Conservation (phyloP, 2,797 vertebrate species). For the Sebastes minor region DNA sequence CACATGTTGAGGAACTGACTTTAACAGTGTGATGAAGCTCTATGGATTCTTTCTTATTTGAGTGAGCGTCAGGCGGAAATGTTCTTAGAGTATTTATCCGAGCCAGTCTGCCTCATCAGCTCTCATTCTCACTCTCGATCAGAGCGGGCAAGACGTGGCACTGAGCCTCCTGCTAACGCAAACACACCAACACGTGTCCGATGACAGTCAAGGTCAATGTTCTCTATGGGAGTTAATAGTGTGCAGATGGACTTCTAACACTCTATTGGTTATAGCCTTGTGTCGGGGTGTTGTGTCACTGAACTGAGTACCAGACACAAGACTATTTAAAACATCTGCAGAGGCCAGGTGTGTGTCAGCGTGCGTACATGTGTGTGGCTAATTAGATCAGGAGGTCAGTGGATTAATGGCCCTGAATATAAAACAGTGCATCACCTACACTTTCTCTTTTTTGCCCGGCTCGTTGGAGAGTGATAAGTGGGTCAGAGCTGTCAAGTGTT, state of each 20-base stretch:
- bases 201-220: conserved; percentile 39
- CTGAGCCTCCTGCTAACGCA: conserved; percentile 37
- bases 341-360: conserved; percentile 6
- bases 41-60: conserved; percentile 8
- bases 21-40: conserved; percentile 28
- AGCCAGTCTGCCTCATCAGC: conserved; percentile 47
- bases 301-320: background rate
- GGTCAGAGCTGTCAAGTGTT: conserved; percentile 42
- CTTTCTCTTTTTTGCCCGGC: conserved; percentile 16
- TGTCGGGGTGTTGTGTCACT: conserved; percentile 9
- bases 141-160: conserved; percentile 51
- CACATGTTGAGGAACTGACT: conserved; percentile 8
- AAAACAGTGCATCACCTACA: conserved; percentile 42
- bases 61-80: conserved; percentile 23
- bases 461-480: conserved; percentile 36
- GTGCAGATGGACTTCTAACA: conserved; percentile 61
- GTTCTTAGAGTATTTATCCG: conserved; percentile 60
- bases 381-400: conserved; percentile 60
- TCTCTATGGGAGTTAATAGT: conserved; percentile 44
- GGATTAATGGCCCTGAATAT: conserved; percentile 59
- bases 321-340: conserved; percentile 35
- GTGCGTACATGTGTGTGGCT: conserved; percentile 19
- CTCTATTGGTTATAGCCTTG: conserved; percentile 17
- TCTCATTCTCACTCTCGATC: conserved; percentile 44
- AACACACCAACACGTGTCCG: conserved; percentile 38